A percentile compares a stretch with the other conserved stretches of the same genome.
phyloP scores from a whole-genome alignment of 2,797 vertebrate species.

The Bovichtus variegatus region DNA sequence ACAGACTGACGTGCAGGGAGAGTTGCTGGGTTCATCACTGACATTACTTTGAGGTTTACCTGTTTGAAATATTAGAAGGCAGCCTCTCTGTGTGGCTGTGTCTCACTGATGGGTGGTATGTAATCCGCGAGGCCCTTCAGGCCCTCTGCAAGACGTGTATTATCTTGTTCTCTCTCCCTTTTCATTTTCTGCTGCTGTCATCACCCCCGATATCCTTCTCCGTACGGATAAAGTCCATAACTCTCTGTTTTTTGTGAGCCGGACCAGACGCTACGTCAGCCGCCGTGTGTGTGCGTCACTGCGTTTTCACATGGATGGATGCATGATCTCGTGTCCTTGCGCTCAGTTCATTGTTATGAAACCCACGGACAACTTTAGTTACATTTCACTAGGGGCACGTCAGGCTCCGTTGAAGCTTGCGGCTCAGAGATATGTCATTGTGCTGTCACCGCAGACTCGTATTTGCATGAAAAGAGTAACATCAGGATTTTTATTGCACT shows the following conservation, averaged over 20 bases:
- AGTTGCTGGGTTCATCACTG: slow-evolving; percentile 35
- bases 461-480: slow-evolving; percentile 69
- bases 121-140: slow-evolving; percentile 45
- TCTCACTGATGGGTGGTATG: slow-evolving; percentile 25
- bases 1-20: neutral
- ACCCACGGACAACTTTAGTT: slow-evolving; percentile 44
- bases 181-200: slow-evolving; percentile 43
- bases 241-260: slow-evolving; percentile 15
- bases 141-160: slow-evolving; percentile 45
- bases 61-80: slow-evolving; percentile 57
- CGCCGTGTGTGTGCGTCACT: neutral
- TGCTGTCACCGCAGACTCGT: slow-evolving; percentile 48
- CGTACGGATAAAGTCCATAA: slow-evolving; percentile 12
- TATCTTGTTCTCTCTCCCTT: slow-evolving; percentile 39
- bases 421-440: slow-evolving; percentile 61
- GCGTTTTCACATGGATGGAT: slow-evolving; percentile 20
- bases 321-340: slow-evolving; percentile 32
- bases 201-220: slow-evolving; percentile 43
- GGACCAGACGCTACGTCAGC: slow-evolving; percentile 58
- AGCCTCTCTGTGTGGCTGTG: slow-evolving; percentile 16
- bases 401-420: slow-evolving; percentile 42
- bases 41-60: slow-evolving; percentile 52
- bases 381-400: slow-evolving; percentile 52
- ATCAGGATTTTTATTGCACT: slow-evolving; percentile 66
- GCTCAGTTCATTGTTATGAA: slow-evolving; percentile 58